Base-by-base conservation (phyloP, 2,888 invertebrate genomes). In the Drosophila robusta region DNA sequence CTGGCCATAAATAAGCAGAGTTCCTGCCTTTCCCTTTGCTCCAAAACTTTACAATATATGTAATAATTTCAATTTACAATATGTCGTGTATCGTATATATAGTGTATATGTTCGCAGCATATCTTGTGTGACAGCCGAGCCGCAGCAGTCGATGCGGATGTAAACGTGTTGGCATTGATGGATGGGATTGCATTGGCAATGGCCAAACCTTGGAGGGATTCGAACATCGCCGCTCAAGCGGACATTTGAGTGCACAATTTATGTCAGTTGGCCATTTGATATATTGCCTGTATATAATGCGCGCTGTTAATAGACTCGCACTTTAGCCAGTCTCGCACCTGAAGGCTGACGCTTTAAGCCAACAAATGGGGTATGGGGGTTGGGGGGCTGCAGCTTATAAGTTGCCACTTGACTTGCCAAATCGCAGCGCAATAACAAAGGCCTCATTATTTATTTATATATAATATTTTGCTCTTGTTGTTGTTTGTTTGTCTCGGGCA, bases 1-100 rank as follows among this genome's bases (percentile, higher is more conserved):
- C 29, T 70, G 72, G 57, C 64, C 78, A 84, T 84, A 84, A 84
- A 84, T 84, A 84, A 84, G 83, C 80, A 67, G 54, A 32, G 16
- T 7, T 16, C 39, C 32, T 32, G 32, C 32, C 12, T 8, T 22
- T 3, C 26, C 29, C 46, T 11, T 9, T 1, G 0, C 1, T 61
- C 29, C 47, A 46, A 60, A 57, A 57, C 64, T 78, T 72, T 80
- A 67, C 80, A 82, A 67, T 71, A 61, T 75, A 58, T 75, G 78
- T 75, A 64, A 83, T 84, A 84, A 83, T 83, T 87, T 84, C 81
- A 84, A 79, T 87, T 81, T 80, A 72, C 81, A 83, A 74, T 78
- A 66, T 78, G 69, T 75, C 49, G 51, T 54, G 56, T 38, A 61
- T n/a, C 26, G 26, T 54, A 47, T 36, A 42, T 42, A 38, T 44